Percentiles rank a stretch among this genome's conserved stretches.
Evolutionary conservation across 2,888 invertebrate species (phyloP).

Genomic region (Andrena bucephala): DNA sequence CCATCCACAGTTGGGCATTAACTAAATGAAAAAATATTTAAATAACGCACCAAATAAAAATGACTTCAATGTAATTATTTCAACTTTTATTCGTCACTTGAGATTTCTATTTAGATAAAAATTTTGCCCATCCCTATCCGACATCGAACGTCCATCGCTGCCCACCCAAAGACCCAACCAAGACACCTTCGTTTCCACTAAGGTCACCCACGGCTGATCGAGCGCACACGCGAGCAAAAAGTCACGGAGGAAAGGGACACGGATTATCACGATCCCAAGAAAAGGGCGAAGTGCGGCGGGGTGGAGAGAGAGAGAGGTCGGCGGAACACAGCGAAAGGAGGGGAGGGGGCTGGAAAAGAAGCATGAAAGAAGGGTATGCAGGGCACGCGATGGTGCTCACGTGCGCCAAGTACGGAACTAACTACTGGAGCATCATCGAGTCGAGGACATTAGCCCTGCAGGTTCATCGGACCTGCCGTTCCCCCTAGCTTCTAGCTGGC

Average conservation of each 20-base stretch:
- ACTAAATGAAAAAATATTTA: too few relatives aligned
- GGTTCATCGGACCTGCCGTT: constrained; percentile 81
- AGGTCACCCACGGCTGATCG: constrained; percentile 72
- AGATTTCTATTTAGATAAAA: too few relatives aligned
- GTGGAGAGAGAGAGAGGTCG: not conserved
- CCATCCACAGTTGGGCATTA: too few relatives aligned
- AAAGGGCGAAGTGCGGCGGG: constrained; percentile 14
- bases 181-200: constrained; percentile 16
- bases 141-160: too few relatives aligned
- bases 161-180: too few relatives aligned
- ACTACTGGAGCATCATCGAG: constrained; percentile 68
- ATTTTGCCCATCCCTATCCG: too few relatives aligned
- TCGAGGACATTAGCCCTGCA: constrained; percentile 81
- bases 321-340: not conserved
- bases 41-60: too few relatives aligned
- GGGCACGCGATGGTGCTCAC: constrained; percentile 82
- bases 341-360: constrained; percentile 46
- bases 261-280: not conserved
- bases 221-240: constrained; percentile 70
- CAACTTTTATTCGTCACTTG: too few relatives aligned
- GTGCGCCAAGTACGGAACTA: constrained; percentile 80
- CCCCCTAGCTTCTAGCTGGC: constrained; percentile 23
- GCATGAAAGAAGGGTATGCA: constrained; percentile 75
- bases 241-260: not conserved
- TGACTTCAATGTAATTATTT: too few relatives aligned